These are phyloP conservation scores for Petrocephalus schoutedeni DNA, from an alignment of 2,797 vertebrate species.

Conservation along the genomic window DNA sequence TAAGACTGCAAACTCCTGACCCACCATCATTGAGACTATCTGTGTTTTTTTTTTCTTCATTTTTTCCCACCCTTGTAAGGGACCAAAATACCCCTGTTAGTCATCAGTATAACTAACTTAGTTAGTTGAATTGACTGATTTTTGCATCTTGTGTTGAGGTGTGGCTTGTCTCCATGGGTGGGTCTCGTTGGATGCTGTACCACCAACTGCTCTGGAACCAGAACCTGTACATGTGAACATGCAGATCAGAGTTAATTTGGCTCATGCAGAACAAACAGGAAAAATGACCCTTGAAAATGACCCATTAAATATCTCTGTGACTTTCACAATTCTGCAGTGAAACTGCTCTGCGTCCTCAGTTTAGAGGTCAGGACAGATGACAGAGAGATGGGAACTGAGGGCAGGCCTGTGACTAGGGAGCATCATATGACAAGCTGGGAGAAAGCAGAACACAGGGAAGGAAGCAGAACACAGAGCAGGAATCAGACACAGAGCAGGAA, in stretches of 20 bases:
- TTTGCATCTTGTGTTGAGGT: not conserved
- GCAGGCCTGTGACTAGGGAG: not conserved
- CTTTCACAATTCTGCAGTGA: not conserved
- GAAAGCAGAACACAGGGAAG: not conserved
- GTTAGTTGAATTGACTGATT: not conserved
- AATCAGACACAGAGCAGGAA: not conserved
- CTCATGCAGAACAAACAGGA: not conserved
- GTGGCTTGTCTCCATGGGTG: not conserved
- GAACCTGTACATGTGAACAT: not conserved
- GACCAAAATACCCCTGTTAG: not conserved
- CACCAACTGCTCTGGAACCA: not conserved
- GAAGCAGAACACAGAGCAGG: too few relatives aligned
- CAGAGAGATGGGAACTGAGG: not conserved
- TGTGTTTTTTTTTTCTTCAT: not conserved
- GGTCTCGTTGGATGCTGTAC: not conserved
- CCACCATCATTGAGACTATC: not conserved
- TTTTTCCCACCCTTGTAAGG: not conserved
- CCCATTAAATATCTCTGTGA: not conserved
- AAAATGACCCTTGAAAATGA: not conserved
- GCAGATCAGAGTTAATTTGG: not conserved
- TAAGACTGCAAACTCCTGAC: too few relatives aligned
- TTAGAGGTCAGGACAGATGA: not conserved
- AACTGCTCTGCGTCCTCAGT: not conserved
- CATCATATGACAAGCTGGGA: not conserved
- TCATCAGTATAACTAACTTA: not conserved